Evolutionary conservation across 2,113 vertebrate species (phyloP).

Genomic region (Emydocephalus ijimae): DNA sequence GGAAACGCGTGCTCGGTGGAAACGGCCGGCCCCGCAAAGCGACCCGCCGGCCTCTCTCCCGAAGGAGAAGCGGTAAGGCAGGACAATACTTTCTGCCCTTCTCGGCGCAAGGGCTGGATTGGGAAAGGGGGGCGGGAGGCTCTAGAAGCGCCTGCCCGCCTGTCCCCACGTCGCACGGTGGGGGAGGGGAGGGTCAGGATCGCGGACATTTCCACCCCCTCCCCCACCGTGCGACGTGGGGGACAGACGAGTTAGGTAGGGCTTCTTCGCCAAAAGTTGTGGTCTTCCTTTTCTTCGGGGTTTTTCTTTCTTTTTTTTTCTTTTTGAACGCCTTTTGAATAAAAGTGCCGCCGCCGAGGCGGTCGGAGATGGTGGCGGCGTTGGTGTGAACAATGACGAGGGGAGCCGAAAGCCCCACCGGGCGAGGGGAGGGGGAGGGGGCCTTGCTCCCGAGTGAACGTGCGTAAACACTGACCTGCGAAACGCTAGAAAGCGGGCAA

Average conservation of each 20-base stretch:
- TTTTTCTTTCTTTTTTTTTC: too few relatives aligned
- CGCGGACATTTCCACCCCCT: conserved; percentile 1
- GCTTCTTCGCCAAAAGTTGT: background rate
- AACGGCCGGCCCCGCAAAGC: too few relatives aligned
- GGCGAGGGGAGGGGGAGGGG: background rate
- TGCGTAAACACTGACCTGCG: background rate
- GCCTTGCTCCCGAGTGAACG: background rate
- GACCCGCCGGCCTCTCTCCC: too few relatives aligned
- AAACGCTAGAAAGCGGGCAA: background rate
- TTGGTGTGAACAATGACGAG: background rate
- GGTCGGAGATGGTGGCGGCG: background rate
- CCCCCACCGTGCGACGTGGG: background rate
- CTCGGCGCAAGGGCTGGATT: background rate
- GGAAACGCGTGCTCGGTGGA: too few relatives aligned
- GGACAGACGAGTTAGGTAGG: too few relatives aligned
- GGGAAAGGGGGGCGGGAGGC: background rate
- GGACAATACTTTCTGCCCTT: background rate
- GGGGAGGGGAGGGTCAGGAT: background rate
- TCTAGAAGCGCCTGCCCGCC: background rate
- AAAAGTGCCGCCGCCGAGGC: background rate
- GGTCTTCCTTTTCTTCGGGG: background rate
- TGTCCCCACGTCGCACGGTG: background rate
- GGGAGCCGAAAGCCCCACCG: background rate
- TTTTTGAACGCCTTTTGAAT: background rate
- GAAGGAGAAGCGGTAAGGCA: background rate